Conservation (phyloP, 2,888 invertebrate species). For the Zaprionus lineosus region DNA sequence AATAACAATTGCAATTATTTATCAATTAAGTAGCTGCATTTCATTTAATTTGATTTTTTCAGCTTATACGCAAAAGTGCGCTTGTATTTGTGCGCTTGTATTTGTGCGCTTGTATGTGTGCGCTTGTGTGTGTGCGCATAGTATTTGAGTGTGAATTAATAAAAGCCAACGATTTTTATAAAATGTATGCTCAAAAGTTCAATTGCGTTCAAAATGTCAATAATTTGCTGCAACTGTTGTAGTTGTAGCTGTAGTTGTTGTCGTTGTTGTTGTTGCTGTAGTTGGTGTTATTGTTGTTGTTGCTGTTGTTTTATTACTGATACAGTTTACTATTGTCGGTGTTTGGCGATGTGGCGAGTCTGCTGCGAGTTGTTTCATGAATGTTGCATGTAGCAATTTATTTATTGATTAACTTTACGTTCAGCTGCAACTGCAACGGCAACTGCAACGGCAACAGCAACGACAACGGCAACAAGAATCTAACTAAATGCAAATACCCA, state of each 20-base stretch:
- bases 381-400: conserved; percentile 76
- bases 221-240: conserved; percentile 67
- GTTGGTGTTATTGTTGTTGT: conserved; percentile 13
- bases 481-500: conserved; percentile 42
- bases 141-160: too few species aligned
- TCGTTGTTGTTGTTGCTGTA: conserved; percentile 19
- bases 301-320: conserved; percentile 23
- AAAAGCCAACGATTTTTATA: conserved; percentile 2
- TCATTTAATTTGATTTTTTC: conserved; percentile 57
- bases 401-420: conserved; percentile 74
- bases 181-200: conserved; percentile 74
- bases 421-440: conserved; percentile 3
- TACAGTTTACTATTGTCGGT: too few species aligned
- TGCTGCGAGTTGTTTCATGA: too few species aligned
- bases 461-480: too few species aligned
- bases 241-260: conserved; percentile 11
- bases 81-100: too few species aligned
- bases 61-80: too few species aligned
- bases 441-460: conserved; percentile 7
- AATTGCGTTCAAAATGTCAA: conserved; percentile 73
- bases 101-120: too few species aligned
- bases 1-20: conserved; percentile 68
- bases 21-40: conserved; percentile 67
- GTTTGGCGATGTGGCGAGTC: too few species aligned
- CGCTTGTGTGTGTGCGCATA: too few species aligned